These are phyloP conservation scores for Bungarus multicinctus DNA, from an alignment of 2,113 vertebrate species.

Conservation along the genomic window DNA sequence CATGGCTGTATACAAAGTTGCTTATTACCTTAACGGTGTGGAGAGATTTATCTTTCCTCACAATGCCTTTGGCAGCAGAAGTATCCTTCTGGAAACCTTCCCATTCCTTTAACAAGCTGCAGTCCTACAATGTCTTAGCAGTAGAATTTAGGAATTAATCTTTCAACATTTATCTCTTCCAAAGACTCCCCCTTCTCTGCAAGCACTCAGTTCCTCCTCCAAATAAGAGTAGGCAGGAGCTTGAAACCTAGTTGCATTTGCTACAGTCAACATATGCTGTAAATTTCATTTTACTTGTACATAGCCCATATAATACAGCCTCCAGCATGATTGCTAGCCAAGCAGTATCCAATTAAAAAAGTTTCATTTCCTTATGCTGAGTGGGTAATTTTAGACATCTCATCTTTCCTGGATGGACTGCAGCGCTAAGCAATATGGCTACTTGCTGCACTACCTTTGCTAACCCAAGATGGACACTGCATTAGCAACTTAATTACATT, in stretches of 20 bases:
- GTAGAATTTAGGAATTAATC: slow-evolving; percentile 8
- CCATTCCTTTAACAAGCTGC: neutral
- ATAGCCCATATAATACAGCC: slow-evolving; percentile 12
- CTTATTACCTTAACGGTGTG: neutral
- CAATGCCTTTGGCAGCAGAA: neutral
- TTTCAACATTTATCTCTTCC: neutral
- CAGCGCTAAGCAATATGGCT: slow-evolving; percentile 11
- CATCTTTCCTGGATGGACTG: slow-evolving; percentile 9
- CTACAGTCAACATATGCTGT: slow-evolving; percentile 11
- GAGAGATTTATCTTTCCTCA: neutral
- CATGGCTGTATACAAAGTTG: neutral
- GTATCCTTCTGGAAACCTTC: slow-evolving; percentile 8
- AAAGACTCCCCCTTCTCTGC: neutral
- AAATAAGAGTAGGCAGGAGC: neutral
- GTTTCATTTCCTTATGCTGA: slow-evolving; percentile 35
- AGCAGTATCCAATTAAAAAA: slow-evolving; percentile 19
- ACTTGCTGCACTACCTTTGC: neutral
- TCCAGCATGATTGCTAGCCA: slow-evolving; percentile 15
- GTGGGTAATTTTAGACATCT: slow-evolving; percentile 20
- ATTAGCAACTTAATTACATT: slow-evolving; percentile 5
- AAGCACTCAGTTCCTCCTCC: neutral
- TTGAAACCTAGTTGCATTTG: slow-evolving; percentile 12
- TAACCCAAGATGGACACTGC: neutral
- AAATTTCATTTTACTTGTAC: slow-evolving; percentile 19
- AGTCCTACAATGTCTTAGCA: neutral